A percentile compares a stretch with the other conserved stretches of the same genome.
Conservation (phyloP, 2,888 invertebrate genomes). For the Morpho achilles region DNA sequence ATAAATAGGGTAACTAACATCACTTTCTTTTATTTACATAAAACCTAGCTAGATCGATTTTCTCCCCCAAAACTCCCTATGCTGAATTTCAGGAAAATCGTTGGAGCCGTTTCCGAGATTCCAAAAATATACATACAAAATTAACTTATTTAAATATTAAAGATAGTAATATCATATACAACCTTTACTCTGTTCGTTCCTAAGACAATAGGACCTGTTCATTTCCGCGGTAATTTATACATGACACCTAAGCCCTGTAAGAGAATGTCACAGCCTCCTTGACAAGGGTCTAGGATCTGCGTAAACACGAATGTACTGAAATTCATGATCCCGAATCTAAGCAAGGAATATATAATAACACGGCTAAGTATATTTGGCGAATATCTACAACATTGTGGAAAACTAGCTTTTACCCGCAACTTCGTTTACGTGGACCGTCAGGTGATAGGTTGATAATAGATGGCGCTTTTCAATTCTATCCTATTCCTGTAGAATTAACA, state of each 20-base stretch:
- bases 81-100: background rate
- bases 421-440: too few species aligned
- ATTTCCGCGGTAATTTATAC: background rate
- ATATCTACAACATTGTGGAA: background rate
- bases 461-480: too few species aligned
- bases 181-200: background rate
- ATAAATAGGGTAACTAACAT: too few species aligned
- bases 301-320: background rate
- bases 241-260: background rate
- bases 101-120: too few species aligned
- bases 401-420: too few species aligned
- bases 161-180: background rate
- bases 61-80: too few species aligned
- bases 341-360: background rate
- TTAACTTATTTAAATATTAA: background rate
- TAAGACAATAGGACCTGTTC: too few species aligned
- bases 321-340: background rate
- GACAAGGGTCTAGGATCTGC: conserved; percentile 1
- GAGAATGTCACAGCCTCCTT: background rate
- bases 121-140: too few species aligned
- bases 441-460: too few species aligned
- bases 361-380: background rate
- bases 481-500: too few species aligned
- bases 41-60: too few species aligned
- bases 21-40: too few species aligned